These are phyloP conservation scores for Drosophila navojoa DNA, from an alignment of 1,140 invertebrate species.

Conservation along the genomic window DNA sequence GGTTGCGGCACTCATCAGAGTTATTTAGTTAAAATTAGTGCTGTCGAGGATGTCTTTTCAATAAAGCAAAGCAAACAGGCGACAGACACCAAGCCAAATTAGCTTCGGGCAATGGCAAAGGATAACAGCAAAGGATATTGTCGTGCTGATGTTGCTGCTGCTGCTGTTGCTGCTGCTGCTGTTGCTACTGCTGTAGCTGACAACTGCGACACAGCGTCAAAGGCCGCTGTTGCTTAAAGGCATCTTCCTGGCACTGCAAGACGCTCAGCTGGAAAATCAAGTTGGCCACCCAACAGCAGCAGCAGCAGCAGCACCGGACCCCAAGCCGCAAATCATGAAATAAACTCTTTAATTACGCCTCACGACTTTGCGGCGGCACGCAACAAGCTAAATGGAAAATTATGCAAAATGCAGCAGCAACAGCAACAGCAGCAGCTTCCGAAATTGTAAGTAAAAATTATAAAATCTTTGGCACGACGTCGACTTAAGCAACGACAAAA, in stretches of 20 bases:
- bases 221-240: slow-evolving; percentile 64
- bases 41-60: slow-evolving; percentile 76
- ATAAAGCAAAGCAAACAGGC: slow-evolving; percentile 53
- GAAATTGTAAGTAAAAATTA: slow-evolving; percentile 77
- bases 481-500: slow-evolving; percentile 70
- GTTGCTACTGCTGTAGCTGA: slow-evolving; percentile 18
- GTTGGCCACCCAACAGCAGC: slow-evolving; percentile 68
- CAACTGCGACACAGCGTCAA: slow-evolving; percentile 71
- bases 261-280: slow-evolving; percentile 70
- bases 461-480: slow-evolving; percentile 78
- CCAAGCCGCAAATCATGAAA: slow-evolving; percentile 77
- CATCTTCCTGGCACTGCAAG: slow-evolving; percentile 55
- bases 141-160: slow-evolving; percentile 10
- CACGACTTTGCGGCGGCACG: slow-evolving; percentile 65
- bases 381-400: slow-evolving; percentile 78
- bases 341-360: slow-evolving; percentile 81
- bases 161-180: not conserved
- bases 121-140: slow-evolving; percentile 52
- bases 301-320: slow-evolving; percentile 40
- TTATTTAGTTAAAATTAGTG: slow-evolving; percentile 81
- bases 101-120: slow-evolving; percentile 57
- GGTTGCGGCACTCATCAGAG: slow-evolving; percentile 73
- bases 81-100: slow-evolving; percentile 25
- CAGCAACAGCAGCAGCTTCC: slow-evolving; percentile 58
- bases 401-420: slow-evolving; percentile 74